Evolutionary conservation across 2,113 vertebrate species (phyloP), one percentile per base, ranked within the genome.

Genomic region (Condylura cristata): DNA sequence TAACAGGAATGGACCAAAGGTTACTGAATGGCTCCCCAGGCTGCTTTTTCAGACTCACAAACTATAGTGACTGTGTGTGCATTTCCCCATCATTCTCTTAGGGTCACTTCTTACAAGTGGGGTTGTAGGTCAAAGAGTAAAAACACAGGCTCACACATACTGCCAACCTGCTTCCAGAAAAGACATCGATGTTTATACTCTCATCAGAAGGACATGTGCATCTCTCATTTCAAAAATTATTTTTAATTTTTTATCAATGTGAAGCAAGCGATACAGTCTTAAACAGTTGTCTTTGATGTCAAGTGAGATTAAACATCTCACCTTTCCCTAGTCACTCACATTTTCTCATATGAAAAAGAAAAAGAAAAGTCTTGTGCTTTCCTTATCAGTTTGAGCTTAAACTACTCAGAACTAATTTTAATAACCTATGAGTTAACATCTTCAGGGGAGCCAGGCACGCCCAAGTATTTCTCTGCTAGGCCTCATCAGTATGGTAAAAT

Each of bases 41-140:
- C 22, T 41, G 51, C 80, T 91, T 68, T 34, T 39, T 48, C 24
- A 34, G 37, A 82, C 88, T 74, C 72, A 28, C 82, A 81, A 17
- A 56, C 30, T 22, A 3, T 17, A 74, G 24, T 46, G 30, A 72
- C 88, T 82, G 81, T 95, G 83, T 96, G 85, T 86, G n/a, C 58
- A 81, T 46, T 90, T 95, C 89, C 70, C 83, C 92, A 81, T 48
- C 71, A 85, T 68, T 82, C 68, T 58, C 78, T 93, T 48, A 79
- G 68, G 82, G 79, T 48, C 17, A 9, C 70, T 97, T 97, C 95
- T 95, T 96, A 94, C 91, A 96, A 95, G 84, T 81, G 81, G 72
- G 65, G 92, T 87, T 87, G 81, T 87, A 8, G 84, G 81, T 84
- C 91, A 94, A 95, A 91, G 86, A 83, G 68, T 91, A 91, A 89